A percentile compares a stretch with the other conserved stretches of the same genome.
phyloP scores from a whole-genome alignment of 1,140 invertebrate species.

The Cotesia glomerata region DNA sequence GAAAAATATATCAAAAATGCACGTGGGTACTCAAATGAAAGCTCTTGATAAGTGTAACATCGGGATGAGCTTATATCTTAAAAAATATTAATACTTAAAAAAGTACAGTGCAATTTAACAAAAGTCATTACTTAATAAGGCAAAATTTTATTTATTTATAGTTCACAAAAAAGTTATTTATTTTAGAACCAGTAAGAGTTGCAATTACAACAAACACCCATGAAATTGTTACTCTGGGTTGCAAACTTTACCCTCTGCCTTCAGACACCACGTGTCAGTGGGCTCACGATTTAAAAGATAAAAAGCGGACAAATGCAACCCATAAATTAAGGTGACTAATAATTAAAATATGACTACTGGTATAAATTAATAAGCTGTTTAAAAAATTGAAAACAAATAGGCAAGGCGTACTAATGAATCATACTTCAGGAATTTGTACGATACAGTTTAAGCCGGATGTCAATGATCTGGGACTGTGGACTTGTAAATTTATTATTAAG shows the following conservation, averaged over 20 bases:
- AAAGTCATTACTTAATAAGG: too few species aligned
- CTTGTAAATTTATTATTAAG: conserved; percentile 48
- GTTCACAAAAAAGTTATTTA: too few species aligned
- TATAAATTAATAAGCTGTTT: too few species aligned
- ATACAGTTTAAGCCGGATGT: conserved; percentile 53
- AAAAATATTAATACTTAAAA: too few species aligned
- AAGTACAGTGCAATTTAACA: too few species aligned
- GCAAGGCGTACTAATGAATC: conserved; percentile 52
- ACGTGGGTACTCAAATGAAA: too few species aligned
- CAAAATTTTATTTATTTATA: too few species aligned
- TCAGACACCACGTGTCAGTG: conserved; percentile 51
- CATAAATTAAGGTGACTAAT: conserved; percentile 14
- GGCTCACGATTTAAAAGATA: conserved; percentile 47
- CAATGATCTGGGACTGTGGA: conserved; percentile 57
- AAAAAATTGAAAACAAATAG: conserved; percentile 33
- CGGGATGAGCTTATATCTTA: too few species aligned
- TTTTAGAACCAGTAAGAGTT: conserved; percentile 52
- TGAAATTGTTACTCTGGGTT: conserved; percentile 56
- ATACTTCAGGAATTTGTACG: conserved; percentile 52
- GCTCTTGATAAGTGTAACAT: too few species aligned
- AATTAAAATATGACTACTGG: too few species aligned
- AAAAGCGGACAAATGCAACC: conserved; percentile 17
- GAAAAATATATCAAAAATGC: too few species aligned
- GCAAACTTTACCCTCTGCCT: conserved; percentile 44
- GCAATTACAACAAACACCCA: conserved; percentile 53